Conservation (phyloP, 2,797 vertebrate genomes). For the Helicolenus hilgendorfi region DNA sequence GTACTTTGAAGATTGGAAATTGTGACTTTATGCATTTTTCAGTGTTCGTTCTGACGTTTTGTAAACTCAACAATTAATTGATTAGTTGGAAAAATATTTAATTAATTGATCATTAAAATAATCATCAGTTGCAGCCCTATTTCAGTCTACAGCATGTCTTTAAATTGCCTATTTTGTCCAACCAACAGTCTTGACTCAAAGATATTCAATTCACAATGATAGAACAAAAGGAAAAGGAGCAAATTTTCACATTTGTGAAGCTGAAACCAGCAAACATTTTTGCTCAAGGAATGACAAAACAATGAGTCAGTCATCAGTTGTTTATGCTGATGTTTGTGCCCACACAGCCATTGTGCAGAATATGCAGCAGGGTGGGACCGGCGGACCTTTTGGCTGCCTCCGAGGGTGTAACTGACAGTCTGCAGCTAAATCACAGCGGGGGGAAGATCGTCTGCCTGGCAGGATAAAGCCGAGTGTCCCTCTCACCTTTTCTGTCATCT, state of each 20-base stretch:
- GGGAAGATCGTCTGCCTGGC: conserved; percentile 37
- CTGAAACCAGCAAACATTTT: neutral
- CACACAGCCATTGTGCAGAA: neutral
- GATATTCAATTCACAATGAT: neutral
- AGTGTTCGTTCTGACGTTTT: neutral
- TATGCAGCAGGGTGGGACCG: neutral
- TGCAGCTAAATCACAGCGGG: conserved; percentile 48
- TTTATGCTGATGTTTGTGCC: neutral
- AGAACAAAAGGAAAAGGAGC: too few species aligned
- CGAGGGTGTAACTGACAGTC: conserved; percentile 42
- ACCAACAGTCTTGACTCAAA: neutral
- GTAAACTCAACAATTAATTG: neutral
- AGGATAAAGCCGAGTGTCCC: conserved; percentile 43
- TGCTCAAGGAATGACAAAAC: neutral
- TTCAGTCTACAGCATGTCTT: neutral
- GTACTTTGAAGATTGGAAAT: neutral
- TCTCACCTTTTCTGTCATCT: conserved; percentile 76
- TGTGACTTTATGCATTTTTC: neutral
- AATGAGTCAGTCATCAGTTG: neutral
- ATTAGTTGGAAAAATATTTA: neutral
- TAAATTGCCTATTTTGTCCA: neutral
- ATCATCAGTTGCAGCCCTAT: neutral
- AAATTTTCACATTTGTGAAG: too few species aligned
- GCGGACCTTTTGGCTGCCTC: conserved; percentile 40
- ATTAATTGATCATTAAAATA: neutral